Evolutionary conservation across 2,888 invertebrate species (phyloP).

Genomic region (Bugula neritina): DNA sequence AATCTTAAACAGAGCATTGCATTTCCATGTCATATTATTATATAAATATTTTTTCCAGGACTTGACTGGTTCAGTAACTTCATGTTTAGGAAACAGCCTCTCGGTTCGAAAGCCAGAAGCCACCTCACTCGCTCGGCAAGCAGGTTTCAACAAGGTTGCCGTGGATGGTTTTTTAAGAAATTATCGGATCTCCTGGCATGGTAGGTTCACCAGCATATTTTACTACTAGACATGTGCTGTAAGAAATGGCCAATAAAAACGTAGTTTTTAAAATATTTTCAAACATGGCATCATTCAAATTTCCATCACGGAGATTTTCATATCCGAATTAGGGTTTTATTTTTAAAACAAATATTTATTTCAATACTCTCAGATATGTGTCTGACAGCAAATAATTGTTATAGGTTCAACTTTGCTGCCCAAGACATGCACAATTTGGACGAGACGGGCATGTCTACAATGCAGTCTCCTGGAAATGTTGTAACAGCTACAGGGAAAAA

Average conservation of each 20-base stretch:
- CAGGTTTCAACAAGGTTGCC: constrained; percentile 31
- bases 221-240: too few species aligned
- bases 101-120: constrained; percentile 32
- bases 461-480: constrained; percentile 30
- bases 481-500: constrained; percentile 31
- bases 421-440: constrained; percentile 32
- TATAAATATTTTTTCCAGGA: too few species aligned
- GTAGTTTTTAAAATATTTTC: too few species aligned
- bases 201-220: background rate
- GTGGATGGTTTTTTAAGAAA: constrained; percentile 33
- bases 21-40: too few species aligned
- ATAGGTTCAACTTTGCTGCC: constrained; percentile 30
- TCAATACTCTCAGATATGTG: too few species aligned
- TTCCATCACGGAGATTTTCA: too few species aligned
- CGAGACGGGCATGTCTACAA: constrained; percentile 33
- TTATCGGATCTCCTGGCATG: constrained; percentile 28
- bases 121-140: constrained; percentile 32
- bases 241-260: too few species aligned
- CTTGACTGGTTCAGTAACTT: background rate
- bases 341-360: too few species aligned
- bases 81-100: constrained; percentile 25
- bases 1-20: too few species aligned
- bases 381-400: too few species aligned
- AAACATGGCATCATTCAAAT: too few species aligned
- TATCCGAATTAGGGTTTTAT: too few species aligned